Evolutionary conservation across 1,140 invertebrate species (phyloP), one percentile per base, ranked within the genome.

Genomic region (Bombus picipes): DNA sequence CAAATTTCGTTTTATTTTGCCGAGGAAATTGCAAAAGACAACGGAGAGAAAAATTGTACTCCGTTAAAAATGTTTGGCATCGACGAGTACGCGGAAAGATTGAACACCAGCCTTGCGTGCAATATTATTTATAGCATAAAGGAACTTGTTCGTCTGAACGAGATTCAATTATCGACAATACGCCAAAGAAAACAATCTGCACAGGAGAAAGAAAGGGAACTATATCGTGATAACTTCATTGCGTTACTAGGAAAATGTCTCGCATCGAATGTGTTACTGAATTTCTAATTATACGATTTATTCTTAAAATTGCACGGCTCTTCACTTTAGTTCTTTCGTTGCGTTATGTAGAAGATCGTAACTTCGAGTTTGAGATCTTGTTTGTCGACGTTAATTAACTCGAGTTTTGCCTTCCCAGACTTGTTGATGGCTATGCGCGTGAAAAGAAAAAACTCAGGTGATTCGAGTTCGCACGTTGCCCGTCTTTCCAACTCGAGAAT

Each of bases 331-430:
- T 80, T 72, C 28, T 25, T 32, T 72, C n/a, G 15, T 32, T 32
- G 47, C 2, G 39, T 13, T 22, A 79, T 62, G n/a, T n/a, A 62
- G 34, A 15, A 39, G 22, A 6, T 1, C 6, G n/a, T 32, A 6
- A 28, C 62, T n/a, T 71, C n/a, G 13, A 37, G 53, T 15, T 66
- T 32, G 18, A 53, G 8, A 57, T 78, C 32, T 41, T 71, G 47
- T n/a, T 80, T 68, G 53, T 59, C 41, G 25, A 18, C n/a, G 68
- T 84, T 84, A 79, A 84, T 84, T 84, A 84, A 72, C 66, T 34
- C 82, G 66, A n/a, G 59, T 43, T 71, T 25, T 41, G 39, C 5
- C 4, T 28, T 70, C 43, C 78, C 53, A 34, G 25, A 43, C 39
- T 13, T 9, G n/a, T 39, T n/a, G 6, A 18, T 15, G 47, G 32